A percentile compares a stretch with the other conserved stretches of the same genome.
These are phyloP conservation scores for Leptobrachium ailaonicum DNA, from an alignment of 2,113 vertebrate species.

Conservation along the genomic window DNA sequence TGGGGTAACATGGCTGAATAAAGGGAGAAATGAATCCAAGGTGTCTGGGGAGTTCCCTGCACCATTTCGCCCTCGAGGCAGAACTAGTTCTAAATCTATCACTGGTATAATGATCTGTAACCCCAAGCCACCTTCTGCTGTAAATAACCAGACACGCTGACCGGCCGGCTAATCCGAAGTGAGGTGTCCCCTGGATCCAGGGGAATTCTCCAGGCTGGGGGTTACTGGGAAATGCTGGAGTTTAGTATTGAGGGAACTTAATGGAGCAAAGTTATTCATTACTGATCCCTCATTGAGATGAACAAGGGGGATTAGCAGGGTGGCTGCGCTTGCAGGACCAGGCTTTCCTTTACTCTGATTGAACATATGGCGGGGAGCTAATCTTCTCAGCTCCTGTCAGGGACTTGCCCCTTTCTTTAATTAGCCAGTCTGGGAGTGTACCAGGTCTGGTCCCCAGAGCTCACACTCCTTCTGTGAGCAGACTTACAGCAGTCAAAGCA, in stretches of 20 bases:
- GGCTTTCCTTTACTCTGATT: constrained; percentile 3
- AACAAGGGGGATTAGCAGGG: constrained; percentile 33
- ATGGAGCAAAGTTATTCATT: constrained; percentile 29
- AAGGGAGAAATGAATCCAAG: no score
- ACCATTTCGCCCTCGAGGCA: no score
- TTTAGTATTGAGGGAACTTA: not conserved
- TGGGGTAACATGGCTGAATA: no score
- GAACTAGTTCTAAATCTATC: no score
- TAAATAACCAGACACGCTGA: not conserved
- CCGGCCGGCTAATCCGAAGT: not conserved
- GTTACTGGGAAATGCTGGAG: constrained; percentile 47
- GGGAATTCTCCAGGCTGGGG: not conserved
- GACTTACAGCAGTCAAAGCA: no score
- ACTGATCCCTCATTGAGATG: constrained; percentile 41
- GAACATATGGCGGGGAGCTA: constrained; percentile 43
- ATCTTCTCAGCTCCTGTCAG: constrained; percentile 33
- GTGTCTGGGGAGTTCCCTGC: no score
- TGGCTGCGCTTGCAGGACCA: constrained; percentile 13
- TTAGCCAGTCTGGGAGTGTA: constrained; percentile 25
- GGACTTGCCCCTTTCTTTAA: constrained; percentile 27
- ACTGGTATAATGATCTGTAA: no score
- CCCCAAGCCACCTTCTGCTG: no score
- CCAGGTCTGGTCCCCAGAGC: not conserved
- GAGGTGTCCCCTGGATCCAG: not conserved
- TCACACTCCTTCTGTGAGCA: not conserved